Evolutionary conservation across 2,888 invertebrate genomes (phyloP).

Genomic region (Eucera pruinosa): DNA sequence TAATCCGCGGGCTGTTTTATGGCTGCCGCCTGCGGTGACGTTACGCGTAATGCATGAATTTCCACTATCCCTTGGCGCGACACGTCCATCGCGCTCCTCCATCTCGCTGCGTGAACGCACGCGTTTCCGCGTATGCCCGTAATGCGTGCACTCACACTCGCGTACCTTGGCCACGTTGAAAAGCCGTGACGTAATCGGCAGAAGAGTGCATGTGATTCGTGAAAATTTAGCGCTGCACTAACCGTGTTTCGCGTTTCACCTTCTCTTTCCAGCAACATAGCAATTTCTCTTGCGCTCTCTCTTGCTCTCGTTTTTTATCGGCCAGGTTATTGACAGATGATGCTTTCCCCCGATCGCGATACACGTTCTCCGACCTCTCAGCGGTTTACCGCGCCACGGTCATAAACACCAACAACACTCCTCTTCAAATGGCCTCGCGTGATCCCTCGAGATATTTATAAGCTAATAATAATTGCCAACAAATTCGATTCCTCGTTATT

Average conservation of each 20-base stretch:
- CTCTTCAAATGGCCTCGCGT: constrained; percentile 48
- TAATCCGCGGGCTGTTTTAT: constrained; percentile 82
- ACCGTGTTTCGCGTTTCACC: constrained; percentile 32
- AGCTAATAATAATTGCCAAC: constrained; percentile 27
- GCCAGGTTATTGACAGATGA: constrained; percentile 75
- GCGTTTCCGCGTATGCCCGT: not conserved
- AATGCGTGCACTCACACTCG: constrained; percentile 1
- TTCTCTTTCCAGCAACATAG: not conserved
- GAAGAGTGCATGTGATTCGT: constrained; percentile 46
- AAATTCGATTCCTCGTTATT: not conserved
- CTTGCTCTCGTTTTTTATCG: constrained; percentile 60
- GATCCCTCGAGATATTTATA: constrained; percentile 31
- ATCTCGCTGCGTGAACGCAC: constrained; percentile 5
- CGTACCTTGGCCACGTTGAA: not conserved
- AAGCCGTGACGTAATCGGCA: constrained; percentile 24
- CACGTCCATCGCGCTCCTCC: constrained; percentile 17
- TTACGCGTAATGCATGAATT: constrained; percentile 73
- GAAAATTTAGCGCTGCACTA: constrained; percentile 45
- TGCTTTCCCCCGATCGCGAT: constrained; percentile 70
- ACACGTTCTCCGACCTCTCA: constrained; percentile 58
- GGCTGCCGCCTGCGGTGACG: constrained; percentile 77
- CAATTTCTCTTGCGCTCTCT: constrained; percentile 20
- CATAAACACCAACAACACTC: constrained; percentile 62
- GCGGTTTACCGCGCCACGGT: constrained; percentile 62
- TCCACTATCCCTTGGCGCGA: constrained; percentile 48